Evolutionary conservation across 2,888 invertebrate species (phyloP), one percentile per base, ranked within the genome.

Genomic region (Baccha elongata): DNA sequence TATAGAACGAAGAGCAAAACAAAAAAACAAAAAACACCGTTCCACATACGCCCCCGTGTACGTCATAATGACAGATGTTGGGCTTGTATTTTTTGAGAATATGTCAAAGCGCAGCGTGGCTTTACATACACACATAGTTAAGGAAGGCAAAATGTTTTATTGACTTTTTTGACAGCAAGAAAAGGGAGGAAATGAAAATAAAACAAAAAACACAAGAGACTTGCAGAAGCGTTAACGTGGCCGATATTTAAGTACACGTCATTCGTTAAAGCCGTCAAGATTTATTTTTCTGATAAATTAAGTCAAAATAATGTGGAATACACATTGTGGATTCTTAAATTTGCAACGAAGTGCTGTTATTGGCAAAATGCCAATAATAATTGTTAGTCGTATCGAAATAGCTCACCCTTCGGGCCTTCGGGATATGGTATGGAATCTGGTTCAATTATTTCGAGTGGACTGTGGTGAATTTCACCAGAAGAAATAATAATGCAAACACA

Each of bases 21-120:
- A 26, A 29, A 42, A 19, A 55, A 10, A 58, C n/a, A n/a, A 46
- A 15, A n/a, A 58, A 17, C 26, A 42, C 26, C 26, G 46, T 60
- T 72, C 29, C 67, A 67, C 72, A 72, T 60, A 72, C 73, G 73
- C 79, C 79, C 53, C 64, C 32, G 40, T 17, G 23, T 73, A 67
- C 62, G 23, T 15, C 23, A 58, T 40, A n/a, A 15, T 81, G 71
- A 81, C 81, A 76, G 65, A 75, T 71, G 76, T 60, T 44, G 50
- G 42, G 44, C 13, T 48, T 73, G 73, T 48, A n/a, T n/a, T n/a
- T n/a, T n/a, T 72, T 44, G 60, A 19, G 60, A 71, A 72, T 26
- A 26, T 60, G 75, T 81, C 71, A 67, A 62, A 67, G 48, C n/a
- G n/a, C 6, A 19, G 23, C 21, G 37, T n/a, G 10, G 10, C 19